Evolutionary conservation across 1,140 invertebrate genomes (phyloP).

Genomic region (Cyclargus thomasi): DNA sequence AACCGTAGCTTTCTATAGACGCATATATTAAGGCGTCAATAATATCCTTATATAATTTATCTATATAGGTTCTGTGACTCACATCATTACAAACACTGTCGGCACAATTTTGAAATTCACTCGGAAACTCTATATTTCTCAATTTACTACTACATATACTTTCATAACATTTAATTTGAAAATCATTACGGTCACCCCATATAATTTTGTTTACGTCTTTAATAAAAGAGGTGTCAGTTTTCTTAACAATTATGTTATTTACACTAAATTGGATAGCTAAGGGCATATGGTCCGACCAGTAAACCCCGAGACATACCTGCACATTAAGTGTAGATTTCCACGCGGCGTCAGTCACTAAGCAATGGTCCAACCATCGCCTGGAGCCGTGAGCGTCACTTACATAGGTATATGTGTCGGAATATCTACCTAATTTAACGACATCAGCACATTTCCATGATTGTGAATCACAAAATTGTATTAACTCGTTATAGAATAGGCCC

Average conservation of each 20-base stretch:
- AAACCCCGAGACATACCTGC: not conserved
- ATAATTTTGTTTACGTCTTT: not conserved
- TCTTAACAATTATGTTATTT: not conserved
- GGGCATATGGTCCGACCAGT: not conserved
- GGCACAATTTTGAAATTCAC: not conserved
- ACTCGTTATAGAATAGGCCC: not conserved
- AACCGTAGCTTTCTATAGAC: not conserved
- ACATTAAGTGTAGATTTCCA: not conserved
- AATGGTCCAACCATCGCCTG: slow-evolving; percentile 3
- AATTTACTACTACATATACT: not conserved
- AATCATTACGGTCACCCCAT: not conserved
- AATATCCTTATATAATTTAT: not conserved
- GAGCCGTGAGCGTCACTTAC: not conserved
- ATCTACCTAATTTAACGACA: not conserved
- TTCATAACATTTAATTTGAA: not conserved
- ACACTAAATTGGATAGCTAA: not conserved
- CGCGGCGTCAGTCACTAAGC: not conserved
- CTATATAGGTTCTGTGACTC: not conserved
- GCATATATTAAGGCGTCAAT: not conserved
- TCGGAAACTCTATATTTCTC: not conserved
- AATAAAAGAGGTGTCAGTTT: not conserved
- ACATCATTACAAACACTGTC: not conserved
- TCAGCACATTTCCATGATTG: not conserved
- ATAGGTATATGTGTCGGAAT: not conserved
- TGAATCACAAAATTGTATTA: not conserved